Conservation (phyloP, 2,797 vertebrate genomes). For the Lepus oiostolus region DNA sequence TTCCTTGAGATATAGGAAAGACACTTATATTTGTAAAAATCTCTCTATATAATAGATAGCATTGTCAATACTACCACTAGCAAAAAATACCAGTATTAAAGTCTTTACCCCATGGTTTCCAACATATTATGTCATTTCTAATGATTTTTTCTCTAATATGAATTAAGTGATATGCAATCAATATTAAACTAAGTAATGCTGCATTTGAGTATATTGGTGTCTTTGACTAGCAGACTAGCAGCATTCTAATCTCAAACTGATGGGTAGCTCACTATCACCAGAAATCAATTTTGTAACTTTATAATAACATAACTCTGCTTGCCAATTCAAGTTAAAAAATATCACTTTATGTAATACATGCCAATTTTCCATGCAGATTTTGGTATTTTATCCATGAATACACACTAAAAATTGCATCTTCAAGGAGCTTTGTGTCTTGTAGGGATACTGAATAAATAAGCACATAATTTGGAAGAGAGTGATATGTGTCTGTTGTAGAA, state of each 20-base stretch:
- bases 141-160: slow-evolving; percentile 11
- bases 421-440: background rate
- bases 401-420: background rate
- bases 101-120: background rate
- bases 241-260: background rate
- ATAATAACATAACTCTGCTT: background rate
- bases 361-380: background rate
- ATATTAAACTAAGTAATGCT: slow-evolving; percentile 22
- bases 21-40: background rate
- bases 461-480: background rate
- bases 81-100: slow-evolving; percentile 41
- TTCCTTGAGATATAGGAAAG: slow-evolving; percentile 36
- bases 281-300: slow-evolving; percentile 15
- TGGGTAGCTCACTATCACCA: background rate
- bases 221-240: slow-evolving; percentile 32
- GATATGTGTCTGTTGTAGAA: background rate
- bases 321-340: slow-evolving; percentile 6
- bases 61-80: background rate
- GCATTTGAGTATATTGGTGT: background rate
- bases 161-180: slow-evolving; percentile 39
- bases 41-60: background rate
- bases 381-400: slow-evolving; percentile 2
- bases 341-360: background rate
- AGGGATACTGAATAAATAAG: background rate
- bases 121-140: background rate